These are phyloP conservation scores for Drepanosiphum platanoidis DNA, from an alignment of 2,888 invertebrate species.

Conservation along the genomic window DNA sequence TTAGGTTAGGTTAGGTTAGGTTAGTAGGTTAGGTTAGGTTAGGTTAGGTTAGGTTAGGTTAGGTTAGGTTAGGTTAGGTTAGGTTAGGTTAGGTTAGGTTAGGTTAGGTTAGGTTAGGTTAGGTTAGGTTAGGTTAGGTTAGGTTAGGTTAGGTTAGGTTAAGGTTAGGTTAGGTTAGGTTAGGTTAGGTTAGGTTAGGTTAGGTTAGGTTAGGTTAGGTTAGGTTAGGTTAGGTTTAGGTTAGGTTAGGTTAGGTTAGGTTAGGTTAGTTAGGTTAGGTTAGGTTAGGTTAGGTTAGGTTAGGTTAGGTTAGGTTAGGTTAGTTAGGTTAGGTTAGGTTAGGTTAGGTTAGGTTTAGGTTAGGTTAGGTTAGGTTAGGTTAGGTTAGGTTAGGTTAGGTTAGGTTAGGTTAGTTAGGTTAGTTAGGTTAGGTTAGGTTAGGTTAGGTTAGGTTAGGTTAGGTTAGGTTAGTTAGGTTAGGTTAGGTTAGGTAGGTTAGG, in stretches of 20 bases:
- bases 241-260: too few species aligned
- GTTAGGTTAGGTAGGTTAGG: too few species aligned
- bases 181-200: conserved; percentile 63
- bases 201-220: conserved; percentile 63
- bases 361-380: conserved; percentile 62
- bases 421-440: too few species aligned
- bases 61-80: conserved; percentile 58
- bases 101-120: conserved; percentile 63
- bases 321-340: conserved; percentile 61
- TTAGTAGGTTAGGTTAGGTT: conserved; percentile 38
- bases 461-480: too few species aligned
- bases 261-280: conserved; percentile 63
- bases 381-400: conserved; percentile 53
- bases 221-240: too few species aligned
- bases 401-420: too few species aligned
- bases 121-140: conserved; percentile 59
- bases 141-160: conserved; percentile 62
- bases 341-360: conserved; percentile 63
- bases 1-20: too few species aligned
- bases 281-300: conserved; percentile 62
- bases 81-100: conserved; percentile 64
- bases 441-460: too few species aligned
- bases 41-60: not conserved
- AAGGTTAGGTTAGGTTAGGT: conserved; percentile 63
- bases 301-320: conserved; percentile 62